Evolutionary conservation across 1,140 invertebrate genomes (phyloP), one percentile per base, ranked within the genome.

Genomic region (Drosophila nigrodunni): DNA sequence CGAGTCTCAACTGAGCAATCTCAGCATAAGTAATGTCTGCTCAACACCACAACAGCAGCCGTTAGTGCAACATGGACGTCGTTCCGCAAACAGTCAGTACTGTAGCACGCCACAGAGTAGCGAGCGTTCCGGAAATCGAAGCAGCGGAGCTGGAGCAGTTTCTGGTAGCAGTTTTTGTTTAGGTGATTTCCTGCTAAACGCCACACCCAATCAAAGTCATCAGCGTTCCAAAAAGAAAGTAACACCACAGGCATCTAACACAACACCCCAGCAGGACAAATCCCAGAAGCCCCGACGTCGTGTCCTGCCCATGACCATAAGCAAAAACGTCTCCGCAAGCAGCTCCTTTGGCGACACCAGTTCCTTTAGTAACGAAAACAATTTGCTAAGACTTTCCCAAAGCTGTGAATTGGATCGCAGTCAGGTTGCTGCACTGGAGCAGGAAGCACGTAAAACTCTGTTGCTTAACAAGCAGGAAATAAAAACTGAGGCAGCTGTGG

Each of bases 331-430:
- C 3, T 81, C 79, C 0, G 57, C 64, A 9, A 60, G 49, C 52
- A 64, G 64, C 6, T 71, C 80, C 7, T 92, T 92, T 70, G 90
- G 88, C 1, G 83, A 78, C 18, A 82, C 78, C 35, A 90, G 88
- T 44, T 90, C 91, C 10, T 92, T 92, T 61, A 92, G 91, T 55
- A 82, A 87, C 44, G 92, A 92, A 9, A 92, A 92, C 35, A 92
- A 92, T 58, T 47, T 92, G 6, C 74, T 78, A 41, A 72, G 88
- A 13, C 74, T 92, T 41, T 77, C 80, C 0, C 83, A 91, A 49
- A 81, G 72, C 52, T 76, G 73, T 13, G 91, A 92, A 7, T 68
- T 90, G 0, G 91, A 92, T 54, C 77, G 75, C 25, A 85, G 79
- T 44, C 85, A 92, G 11, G 81, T 80, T 9, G 73, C 77, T 2